Base-by-base conservation (phyloP, 1,140 invertebrate genomes). In the Oncopodura yosiiana region DNA sequence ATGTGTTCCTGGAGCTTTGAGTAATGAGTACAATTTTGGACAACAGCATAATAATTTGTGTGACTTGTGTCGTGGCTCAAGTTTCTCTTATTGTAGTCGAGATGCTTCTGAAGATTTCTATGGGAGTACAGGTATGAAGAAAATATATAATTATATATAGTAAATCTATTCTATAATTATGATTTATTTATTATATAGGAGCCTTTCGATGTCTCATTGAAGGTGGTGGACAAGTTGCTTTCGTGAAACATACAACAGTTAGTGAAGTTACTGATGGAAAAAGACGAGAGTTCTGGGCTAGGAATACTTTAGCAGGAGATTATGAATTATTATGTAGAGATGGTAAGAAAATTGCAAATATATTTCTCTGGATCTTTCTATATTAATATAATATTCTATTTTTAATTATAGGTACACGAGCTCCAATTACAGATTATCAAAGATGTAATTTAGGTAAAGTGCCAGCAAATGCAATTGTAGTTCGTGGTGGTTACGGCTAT, bases 261-360 rank as follows among this genome's bases (percentile, higher is more conserved):
- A 78, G 80, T 21, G 91, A 94, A 69, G 94, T 89, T 66, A 87
- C 88, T 0, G 89, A 88, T 61, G 91, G 92, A 0, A 83, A 92
- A 55, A 81, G 92, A 32, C 77, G 78, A 53, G 87, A 92, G 67
- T 87, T 80, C 74, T 98, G 94, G 94, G 88, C 93, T 0, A 72
- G 94, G 18, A 94, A 95, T 67, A 80, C 91, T 18, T 77, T 96
- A 21, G 81, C 81, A 1, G 86, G 90, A 65, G 94, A 97, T 68
- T 93, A 92, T 69, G 87, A 98, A 69, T 72, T 98, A 1, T 72
- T 97, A 2, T 98, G 94, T 70, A 83, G 89, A 3, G 91, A 95
- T 73, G 93, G 92, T 75, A 75, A 45, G 38, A 16, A 38, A 36
- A n/a, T 49, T 42, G 8, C 12, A 12, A 19, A 42, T 12, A n/a